Conservation (phyloP, 2,113 vertebrate genomes). For the Smithornis capensis region DNA sequence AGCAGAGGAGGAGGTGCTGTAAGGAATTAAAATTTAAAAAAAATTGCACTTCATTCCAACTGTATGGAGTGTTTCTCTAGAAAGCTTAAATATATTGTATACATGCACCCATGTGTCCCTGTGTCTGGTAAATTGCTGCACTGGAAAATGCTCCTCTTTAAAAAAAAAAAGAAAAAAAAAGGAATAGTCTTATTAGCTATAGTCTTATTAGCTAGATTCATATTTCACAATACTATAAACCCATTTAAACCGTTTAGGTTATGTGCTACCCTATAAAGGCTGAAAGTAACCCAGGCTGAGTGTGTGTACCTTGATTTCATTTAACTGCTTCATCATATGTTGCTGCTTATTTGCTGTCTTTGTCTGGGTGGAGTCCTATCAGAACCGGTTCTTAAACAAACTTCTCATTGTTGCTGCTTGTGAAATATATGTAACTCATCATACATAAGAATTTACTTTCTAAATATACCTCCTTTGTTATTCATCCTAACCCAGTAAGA, state of each 20-base stretch:
- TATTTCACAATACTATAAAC: background rate
- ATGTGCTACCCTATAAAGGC: background rate
- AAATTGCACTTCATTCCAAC: background rate
- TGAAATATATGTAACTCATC: background rate
- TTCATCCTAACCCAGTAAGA: slow-evolving; percentile 2
- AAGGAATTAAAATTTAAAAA: background rate
- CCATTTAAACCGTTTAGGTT: background rate
- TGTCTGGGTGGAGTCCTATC: background rate
- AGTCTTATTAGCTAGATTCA: background rate
- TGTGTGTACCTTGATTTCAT: background rate
- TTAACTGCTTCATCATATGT: background rate
- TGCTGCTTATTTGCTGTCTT: background rate
- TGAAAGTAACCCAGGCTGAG: background rate
- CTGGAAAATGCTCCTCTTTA: background rate
- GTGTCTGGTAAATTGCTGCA: background rate
- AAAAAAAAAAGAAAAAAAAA: too few species aligned
- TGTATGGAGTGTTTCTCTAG: background rate
- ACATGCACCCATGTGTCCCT: background rate
- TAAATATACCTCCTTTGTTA: slow-evolving; percentile 44
- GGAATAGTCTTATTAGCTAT: background rate
- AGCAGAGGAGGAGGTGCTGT: background rate
- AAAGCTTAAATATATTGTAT: background rate
- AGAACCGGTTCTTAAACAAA: slow-evolving; percentile 39
- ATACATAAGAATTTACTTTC: slow-evolving; percentile 6
- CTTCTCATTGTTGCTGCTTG: slow-evolving; percentile 1